Base-by-base conservation (phyloP, 2,888 invertebrate species). In the Mermis nigrescens region DNA sequence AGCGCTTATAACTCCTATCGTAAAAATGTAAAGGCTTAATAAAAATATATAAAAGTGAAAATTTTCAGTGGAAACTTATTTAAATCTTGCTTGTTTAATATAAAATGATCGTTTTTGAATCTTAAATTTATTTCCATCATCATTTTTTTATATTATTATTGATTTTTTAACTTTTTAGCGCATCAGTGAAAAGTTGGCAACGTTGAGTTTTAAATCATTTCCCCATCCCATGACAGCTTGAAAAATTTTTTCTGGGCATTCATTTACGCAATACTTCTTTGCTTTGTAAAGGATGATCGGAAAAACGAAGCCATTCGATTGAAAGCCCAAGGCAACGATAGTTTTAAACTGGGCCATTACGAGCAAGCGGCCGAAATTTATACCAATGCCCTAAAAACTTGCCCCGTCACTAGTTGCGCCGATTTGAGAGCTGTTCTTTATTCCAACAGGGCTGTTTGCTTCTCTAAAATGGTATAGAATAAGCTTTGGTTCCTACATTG, bases 391-490 rank as follows among this genome's bases (percentile, higher is more conserved):
- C 31, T 62, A 15, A 19, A 26, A 4, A 22, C 1, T 2, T 58
- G 60, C 32, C 62, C 62, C 27, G 53, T 31, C n/a, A 4, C 27
- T 2, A 2, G 26, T 19, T 53, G 31, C 51, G 22, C n/a, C 31
- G 27, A 55, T 15, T 24, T 53, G 2, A 45, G 60, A 1, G 55
- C 60, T 1, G 24, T 61, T 1, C 15, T 59, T 15, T 60, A 46
- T n/a, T 2, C 22, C 12, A 61, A 61, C 32, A 46, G 61, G 12
- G 59, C 54, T 2, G 61, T 59, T 28, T 53, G 53, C 46, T 51
- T 53, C 27, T 24, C 46, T 2, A 60, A 60, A 48, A 48, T 60
- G 60, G 60, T 57, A 60, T 7, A 52, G 48, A 4, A 7, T n/a
- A n/a, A n/a, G n/a, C n/a, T n/a, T n/a, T n/a, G n/a, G n/a, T n/a